phyloP scores from a whole-genome alignment of 2,113 vertebrate genomes.

The Terrapene triunguis region DNA sequence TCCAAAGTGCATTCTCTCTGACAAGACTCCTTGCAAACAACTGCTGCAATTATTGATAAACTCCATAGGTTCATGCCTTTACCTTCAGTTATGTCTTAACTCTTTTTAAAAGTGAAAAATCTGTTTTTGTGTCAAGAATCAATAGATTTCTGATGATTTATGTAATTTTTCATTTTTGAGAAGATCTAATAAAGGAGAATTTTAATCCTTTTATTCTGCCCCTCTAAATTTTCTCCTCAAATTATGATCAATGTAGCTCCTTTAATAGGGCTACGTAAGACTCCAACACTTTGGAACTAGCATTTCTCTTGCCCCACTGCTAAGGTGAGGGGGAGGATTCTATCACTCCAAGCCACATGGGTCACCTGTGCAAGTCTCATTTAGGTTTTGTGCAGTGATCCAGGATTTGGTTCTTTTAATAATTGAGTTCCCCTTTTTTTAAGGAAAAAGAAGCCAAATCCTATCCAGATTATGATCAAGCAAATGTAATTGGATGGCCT shows the following conservation, averaged over 20 bases:
- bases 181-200: not conserved
- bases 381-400: not conserved
- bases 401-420: not conserved
- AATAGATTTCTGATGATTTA: not conserved
- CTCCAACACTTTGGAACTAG: not conserved
- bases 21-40: slow-evolving; percentile 22
- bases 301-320: not conserved
- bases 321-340: not conserved
- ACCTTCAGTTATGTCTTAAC: slow-evolving; percentile 2
- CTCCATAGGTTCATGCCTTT: slow-evolving; percentile 22
- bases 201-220: not conserved
- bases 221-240: not conserved
- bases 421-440: not conserved
- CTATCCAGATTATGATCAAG: not conserved
- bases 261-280: not conserved
- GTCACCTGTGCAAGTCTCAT: not conserved
- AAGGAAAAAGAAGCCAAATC: slow-evolving; percentile 28
- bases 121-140: not conserved
- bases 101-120: not conserved
- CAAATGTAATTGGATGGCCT: not conserved
- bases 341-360: rapidly evolving
- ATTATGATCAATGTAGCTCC: not conserved
- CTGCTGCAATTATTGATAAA: slow-evolving; percentile 12
- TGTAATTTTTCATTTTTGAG: not conserved
- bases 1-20: slow-evolving; percentile 61